Conservation (phyloP, 1,140 invertebrate genomes). For the Drosophila bifasciata region DNA sequence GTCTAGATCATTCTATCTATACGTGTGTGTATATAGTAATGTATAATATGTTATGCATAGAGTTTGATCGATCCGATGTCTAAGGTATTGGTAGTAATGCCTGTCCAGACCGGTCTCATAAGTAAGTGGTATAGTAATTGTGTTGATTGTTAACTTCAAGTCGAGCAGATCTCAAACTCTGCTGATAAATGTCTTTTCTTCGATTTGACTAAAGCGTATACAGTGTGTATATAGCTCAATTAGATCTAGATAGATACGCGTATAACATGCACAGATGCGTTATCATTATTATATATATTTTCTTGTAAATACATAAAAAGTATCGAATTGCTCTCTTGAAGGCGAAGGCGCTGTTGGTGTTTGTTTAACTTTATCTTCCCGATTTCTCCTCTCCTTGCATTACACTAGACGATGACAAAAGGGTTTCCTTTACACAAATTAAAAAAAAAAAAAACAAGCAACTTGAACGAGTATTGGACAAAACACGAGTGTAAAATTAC, state of each 20-base stretch:
- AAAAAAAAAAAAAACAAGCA: constrained; percentile 49
- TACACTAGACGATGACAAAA: constrained; percentile 30
- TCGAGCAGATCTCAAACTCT: constrained; percentile 30
- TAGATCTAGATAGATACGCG: constrained; percentile 31
- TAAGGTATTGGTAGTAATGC: constrained; percentile 12
- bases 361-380: constrained; percentile 36
- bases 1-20: constrained; percentile 39
- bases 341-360: constrained; percentile 77
- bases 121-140: constrained; percentile 3
- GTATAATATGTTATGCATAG: constrained; percentile 13
- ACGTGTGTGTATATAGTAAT: constrained; percentile 26
- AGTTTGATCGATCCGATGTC: not conserved
- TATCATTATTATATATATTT: constrained; percentile 41
- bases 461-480: constrained; percentile 59
- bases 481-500: constrained; percentile 33
- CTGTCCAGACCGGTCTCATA: not conserved
- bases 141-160: constrained; percentile 59
- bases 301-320: constrained; percentile 54
- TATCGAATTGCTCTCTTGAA: constrained; percentile 57
- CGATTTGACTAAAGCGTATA: constrained; percentile 50
- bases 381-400: constrained; percentile 12
- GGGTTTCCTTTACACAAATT: constrained; percentile 8
- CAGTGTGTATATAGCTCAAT: constrained; percentile 15
- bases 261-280: constrained; percentile 23
- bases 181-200: constrained; percentile 32